Percentiles rank a stretch among this genome's conserved stretches.
Conservation (phyloP, 2,888 invertebrate species). For the Caenorhabditis angaria region DNA sequence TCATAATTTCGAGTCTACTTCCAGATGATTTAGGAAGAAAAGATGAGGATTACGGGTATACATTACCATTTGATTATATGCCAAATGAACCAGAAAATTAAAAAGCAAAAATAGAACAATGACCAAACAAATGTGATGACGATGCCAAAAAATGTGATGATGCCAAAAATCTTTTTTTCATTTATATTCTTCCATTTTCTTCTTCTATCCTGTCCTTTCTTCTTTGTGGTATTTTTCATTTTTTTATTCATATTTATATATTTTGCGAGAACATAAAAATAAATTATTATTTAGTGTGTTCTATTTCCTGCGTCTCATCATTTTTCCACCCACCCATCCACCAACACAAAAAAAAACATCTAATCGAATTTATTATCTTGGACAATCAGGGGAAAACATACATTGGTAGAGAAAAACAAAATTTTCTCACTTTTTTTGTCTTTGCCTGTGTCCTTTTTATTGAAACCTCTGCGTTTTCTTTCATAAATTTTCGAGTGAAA, state of each 20-base stretch:
- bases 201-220: background rate
- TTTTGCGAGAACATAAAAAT: no score
- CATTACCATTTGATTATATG: background rate
- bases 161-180: background rate
- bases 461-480: background rate
- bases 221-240: background rate
- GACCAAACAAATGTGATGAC: background rate
- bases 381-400: background rate
- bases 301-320: no score
- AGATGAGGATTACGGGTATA: background rate
- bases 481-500: background rate
- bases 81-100: background rate
- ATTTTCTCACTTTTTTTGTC: background rate
- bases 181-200: background rate
- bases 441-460: background rate
- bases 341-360: no score
- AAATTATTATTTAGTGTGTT: no score
- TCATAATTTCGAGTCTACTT: background rate
- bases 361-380: background rate
- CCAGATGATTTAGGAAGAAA: constrained; percentile 5
- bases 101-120: background rate
- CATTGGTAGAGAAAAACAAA: background rate
- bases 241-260: no score
- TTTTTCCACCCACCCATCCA: no score
- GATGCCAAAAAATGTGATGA: background rate